Conservation (phyloP, 2,888 invertebrate genomes). For the Girardia tigrina region DNA sequence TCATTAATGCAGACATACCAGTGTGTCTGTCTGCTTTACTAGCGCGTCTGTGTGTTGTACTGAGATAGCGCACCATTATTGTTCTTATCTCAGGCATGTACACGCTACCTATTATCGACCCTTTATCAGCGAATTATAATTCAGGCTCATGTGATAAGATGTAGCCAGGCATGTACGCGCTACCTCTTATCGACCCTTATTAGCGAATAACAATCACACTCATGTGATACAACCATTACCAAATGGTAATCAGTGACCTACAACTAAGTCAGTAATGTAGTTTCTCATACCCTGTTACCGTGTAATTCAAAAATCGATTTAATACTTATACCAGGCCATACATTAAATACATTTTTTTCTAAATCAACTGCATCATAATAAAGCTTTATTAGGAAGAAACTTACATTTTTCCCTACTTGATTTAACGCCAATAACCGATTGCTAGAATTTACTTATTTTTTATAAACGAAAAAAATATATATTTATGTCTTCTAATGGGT, state of each 20-base stretch:
- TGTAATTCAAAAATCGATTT: constrained; percentile 13
- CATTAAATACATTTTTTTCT: neutral
- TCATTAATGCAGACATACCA: constrained; percentile 19
- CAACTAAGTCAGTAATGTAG: constrained; percentile 23
- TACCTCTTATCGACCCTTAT: constrained; percentile 4
- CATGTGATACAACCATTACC: constrained; percentile 17
- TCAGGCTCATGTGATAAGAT: constrained; percentile 17
- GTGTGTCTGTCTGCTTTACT: constrained; percentile 18
- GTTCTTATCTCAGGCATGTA: constrained; percentile 20
- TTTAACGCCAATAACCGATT: too few species aligned
- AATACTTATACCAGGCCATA: constrained; percentile 13
- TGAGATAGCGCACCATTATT: constrained; percentile 23
- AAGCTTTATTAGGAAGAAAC: too few species aligned
- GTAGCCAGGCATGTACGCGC: constrained; percentile 11
- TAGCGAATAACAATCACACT: constrained; percentile 2
- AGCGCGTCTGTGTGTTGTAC: neutral
- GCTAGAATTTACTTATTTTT: too few species aligned
- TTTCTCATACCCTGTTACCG: constrained; percentile 16
- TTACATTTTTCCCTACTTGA: too few species aligned
- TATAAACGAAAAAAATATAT: too few species aligned
- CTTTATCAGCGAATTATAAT: constrained; percentile 20
- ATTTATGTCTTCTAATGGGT: too few species aligned
- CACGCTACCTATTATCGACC: constrained; percentile 15
- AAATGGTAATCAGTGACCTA: constrained; percentile 23
- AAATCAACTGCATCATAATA: too few species aligned